Base-by-base conservation (phyloP, 2,888 invertebrate genomes). In the Callimorpha dominula region DNA sequence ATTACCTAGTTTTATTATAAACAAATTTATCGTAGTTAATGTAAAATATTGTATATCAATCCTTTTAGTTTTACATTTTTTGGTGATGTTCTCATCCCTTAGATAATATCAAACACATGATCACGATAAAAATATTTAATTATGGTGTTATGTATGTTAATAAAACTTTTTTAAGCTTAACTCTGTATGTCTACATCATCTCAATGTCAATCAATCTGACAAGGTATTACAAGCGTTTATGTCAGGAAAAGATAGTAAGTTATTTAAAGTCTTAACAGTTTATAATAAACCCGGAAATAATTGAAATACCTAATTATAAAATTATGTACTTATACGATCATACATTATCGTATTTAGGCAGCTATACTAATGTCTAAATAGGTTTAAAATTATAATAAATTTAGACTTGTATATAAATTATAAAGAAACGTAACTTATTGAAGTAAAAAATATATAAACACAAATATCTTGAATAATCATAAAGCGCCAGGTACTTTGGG, bases 401-500 rank as follows among this genome's bases (percentile, higher is more conserved):
- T 71, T 66, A 71, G 65, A 74, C 65, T 20, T 9, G 20, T 17
- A 12, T 42, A 49, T 65, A 67, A 72, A 68, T 71, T 40, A 63
- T 75, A 68, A 67, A 65, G 50, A 72, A 76, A 68, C 70, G 73
- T 78, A 64, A 65, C 78, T 83, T 81, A 82, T 81, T 80, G 77
- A 77, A 78, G 80, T 40, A 50, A 40, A 7, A 52, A 17, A 40
- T 31, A 52, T 31, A 40, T 40, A 42, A n/a, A 52, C 11, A 17
- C n/a, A 66, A 31, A 40, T 42, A 43, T 17, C 3, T 83, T 83
- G 80, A 84, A 87, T 85, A 86, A 84, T 84, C 79, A 76, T 83
- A 81, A 81, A 85, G 74, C 80, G 77, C 78, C 82, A 84, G 86
- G 82, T 88, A 86, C 83, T 83, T 81, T 85, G 86, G 83, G 86